A percentile compares a stretch with the other conserved stretches of the same genome.
phyloP scores from a whole-genome alignment of 2,888 invertebrate species.

The Scaptodrosophila latifasciaeformis region DNA sequence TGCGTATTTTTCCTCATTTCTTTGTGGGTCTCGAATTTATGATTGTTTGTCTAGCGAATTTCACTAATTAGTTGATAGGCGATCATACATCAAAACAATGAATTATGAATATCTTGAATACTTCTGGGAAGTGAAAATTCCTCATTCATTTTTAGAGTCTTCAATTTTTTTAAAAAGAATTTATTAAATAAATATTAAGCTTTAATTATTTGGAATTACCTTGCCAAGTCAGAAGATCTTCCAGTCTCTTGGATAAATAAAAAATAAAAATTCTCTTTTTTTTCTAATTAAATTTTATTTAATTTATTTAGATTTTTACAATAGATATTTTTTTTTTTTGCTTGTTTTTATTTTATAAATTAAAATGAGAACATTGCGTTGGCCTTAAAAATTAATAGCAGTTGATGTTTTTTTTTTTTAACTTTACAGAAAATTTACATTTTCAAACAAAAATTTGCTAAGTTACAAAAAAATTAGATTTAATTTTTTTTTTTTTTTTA shows the following conservation, averaged over 20 bases:
- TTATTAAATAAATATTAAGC: neutral
- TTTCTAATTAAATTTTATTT: slow-evolving; percentile 61
- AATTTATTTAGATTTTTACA: slow-evolving; percentile 60
- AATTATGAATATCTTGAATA: too few species aligned
- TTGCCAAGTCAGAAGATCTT: neutral
- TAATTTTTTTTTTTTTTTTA: neutral
- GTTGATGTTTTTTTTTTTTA: slow-evolving; percentile 35
- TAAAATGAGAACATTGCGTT: slow-evolving; percentile 72
- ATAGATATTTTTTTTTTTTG: slow-evolving; percentile 33
- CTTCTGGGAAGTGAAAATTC: too few species aligned
- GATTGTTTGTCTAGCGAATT: neutral
- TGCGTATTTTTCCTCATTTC: neutral
- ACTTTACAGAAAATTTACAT: slow-evolving; percentile 13
- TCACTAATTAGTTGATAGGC: too few species aligned
- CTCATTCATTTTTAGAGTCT: too few species aligned
- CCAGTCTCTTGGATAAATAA: too few species aligned
- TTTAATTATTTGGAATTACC: neutral
- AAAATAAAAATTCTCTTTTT: slow-evolving; percentile 9
- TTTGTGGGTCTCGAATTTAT: neutral
- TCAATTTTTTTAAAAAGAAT: neutral
- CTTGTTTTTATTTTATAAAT: slow-evolving; percentile 59
- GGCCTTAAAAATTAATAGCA: slow-evolving; percentile 68
- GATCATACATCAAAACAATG: too few species aligned
- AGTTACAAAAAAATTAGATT: slow-evolving; percentile 15
- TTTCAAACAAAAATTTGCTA: slow-evolving; percentile 45